Conservation (phyloP, 2,888 invertebrate species). For the Conus canariensis region DNA sequence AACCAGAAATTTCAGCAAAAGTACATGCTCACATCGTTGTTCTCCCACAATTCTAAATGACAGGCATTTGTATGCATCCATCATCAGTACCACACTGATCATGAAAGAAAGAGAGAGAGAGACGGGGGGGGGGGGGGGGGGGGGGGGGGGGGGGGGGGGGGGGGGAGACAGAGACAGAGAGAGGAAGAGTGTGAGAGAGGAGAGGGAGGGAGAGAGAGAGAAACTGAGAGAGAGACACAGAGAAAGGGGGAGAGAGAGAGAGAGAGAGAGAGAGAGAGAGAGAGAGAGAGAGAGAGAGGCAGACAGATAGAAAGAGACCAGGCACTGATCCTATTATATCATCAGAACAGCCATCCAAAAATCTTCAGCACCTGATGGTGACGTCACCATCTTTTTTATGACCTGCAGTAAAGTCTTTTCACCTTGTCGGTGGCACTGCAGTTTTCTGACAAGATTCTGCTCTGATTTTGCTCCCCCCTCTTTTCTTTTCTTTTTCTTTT, state of each 20-base stretch:
- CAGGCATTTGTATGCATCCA: too few relatives aligned
- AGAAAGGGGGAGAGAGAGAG: background rate
- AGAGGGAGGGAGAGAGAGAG: background rate
- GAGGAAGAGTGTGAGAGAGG: slow-evolving; percentile 12
- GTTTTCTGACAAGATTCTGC: too few relatives aligned
- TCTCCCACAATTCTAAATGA: too few relatives aligned
- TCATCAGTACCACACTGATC: too few relatives aligned
- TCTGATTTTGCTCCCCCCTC: background rate
- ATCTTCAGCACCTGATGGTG: background rate
- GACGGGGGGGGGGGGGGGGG: background rate
- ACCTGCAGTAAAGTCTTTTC: background rate
- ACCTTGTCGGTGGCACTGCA: background rate
- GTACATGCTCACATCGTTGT: too few relatives aligned
- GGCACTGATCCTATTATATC: background rate
- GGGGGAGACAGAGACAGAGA: background rate
- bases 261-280: background rate
- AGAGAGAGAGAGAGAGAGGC: background rate
- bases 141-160: background rate
- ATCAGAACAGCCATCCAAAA: background rate
- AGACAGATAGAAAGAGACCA: background rate
- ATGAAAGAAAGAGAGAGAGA: background rate
- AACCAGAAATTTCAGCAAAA: too few relatives aligned
- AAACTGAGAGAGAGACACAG: background rate
- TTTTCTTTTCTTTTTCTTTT: background rate
- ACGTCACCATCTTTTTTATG: background rate